These are phyloP conservation scores for Podarcis lilfordi DNA, from an alignment of 2,797 vertebrate species.

Conservation along the genomic window DNA sequence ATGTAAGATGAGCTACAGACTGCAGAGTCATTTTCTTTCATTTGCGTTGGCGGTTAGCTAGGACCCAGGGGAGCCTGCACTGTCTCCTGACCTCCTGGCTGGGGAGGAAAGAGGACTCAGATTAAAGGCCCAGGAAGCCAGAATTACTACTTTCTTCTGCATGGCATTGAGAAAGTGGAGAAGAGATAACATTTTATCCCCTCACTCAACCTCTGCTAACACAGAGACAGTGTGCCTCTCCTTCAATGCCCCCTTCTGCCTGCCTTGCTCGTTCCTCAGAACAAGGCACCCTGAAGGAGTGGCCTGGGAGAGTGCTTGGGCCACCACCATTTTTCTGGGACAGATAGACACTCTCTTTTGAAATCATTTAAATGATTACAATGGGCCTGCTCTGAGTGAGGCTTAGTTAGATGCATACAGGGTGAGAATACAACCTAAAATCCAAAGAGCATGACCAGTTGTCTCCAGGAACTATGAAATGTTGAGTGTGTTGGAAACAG, in stretches of 20 bases:
- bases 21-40: slow-evolving; percentile 14
- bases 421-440: neutral
- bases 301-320: too few relatives aligned
- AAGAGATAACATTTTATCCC: neutral
- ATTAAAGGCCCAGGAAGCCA: neutral
- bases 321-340: too few relatives aligned
- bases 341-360: too few relatives aligned
- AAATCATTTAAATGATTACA: too few relatives aligned
- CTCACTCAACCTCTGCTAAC: too few relatives aligned
- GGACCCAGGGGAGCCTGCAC: neutral
- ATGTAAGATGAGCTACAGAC: slow-evolving; percentile 27
- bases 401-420: too few relatives aligned
- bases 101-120: neutral
- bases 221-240: too few relatives aligned
- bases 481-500: neutral
- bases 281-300: too few relatives aligned
- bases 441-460: neutral
- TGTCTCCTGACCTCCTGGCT: slow-evolving; percentile 1
- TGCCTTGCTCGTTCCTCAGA: neutral
- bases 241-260: too few relatives aligned
- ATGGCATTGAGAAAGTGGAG: neutral
- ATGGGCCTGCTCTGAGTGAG: too few relatives aligned
- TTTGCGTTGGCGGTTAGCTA: slow-evolving; percentile 9
- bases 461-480: neutral
- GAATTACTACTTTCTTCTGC: neutral